Conservation (phyloP, 2,888 invertebrate species). For the Hofmannophila pseudospretella region DNA sequence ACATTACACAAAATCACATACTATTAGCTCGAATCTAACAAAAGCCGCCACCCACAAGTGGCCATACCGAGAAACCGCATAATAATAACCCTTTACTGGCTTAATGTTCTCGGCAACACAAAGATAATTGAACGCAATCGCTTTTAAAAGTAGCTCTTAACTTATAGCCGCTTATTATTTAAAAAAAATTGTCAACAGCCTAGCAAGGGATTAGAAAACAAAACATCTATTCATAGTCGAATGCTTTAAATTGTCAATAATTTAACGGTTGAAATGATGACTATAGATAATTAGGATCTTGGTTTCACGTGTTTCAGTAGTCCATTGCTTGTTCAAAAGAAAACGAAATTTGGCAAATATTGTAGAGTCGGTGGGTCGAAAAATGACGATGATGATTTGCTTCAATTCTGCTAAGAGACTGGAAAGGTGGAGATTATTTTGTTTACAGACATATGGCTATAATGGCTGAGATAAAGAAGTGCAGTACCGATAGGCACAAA, state of each 20-base stretch:
- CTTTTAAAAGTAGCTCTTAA: slow-evolving; percentile 21
- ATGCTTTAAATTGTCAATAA: slow-evolving; percentile 27
- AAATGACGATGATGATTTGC: no score
- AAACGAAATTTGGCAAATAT: slow-evolving; percentile 9
- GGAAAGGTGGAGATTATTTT: no score
- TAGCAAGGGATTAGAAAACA: slow-evolving; percentile 36
- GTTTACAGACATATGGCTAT: no score
- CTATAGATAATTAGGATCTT: slow-evolving; percentile 33
- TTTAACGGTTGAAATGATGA: slow-evolving; percentile 33
- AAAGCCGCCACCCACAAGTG: slow-evolving; percentile 4
- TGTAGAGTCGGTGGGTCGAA: slow-evolving; percentile 24
- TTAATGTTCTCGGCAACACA: slow-evolving; percentile 29
- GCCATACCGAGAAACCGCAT: slow-evolving; percentile 6
- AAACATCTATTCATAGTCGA: slow-evolving; percentile 19
- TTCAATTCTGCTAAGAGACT: no score
- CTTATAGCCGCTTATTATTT: slow-evolving; percentile 17
- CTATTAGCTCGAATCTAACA: slow-evolving; percentile 1
- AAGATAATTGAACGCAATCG: slow-evolving; percentile 43
- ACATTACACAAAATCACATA: slow-evolving; percentile 8
- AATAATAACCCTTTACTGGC: slow-evolving; percentile 19
- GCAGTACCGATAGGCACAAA: no score
- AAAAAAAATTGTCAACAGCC: slow-evolving; percentile 16
- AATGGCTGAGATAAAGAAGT: no score
- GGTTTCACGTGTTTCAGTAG: slow-evolving; percentile 22
- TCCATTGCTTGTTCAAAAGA: slow-evolving; percentile 15